These are phyloP conservation scores for Toxotes lorentzi DNA, from an alignment of 2,797 vertebrate genomes.

Conservation along the genomic window DNA sequence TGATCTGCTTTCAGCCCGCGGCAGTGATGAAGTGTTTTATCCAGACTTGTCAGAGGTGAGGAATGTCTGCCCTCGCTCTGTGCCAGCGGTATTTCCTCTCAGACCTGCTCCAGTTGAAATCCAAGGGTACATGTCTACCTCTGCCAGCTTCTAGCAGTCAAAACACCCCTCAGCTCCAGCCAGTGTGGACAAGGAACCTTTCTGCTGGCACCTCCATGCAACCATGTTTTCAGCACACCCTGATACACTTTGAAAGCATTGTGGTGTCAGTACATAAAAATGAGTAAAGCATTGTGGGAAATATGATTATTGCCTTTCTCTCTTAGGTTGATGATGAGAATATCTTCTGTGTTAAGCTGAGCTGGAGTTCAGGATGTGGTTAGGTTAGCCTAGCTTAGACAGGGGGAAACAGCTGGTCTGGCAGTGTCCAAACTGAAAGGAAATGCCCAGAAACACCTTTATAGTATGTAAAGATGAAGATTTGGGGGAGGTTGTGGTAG, in stretches of 20 bases:
- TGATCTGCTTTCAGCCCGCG: slow-evolving; percentile 4
- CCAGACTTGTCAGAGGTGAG: slow-evolving; percentile 35
- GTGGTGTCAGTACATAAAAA: not conserved
- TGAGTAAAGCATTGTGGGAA: not conserved
- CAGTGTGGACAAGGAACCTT: slow-evolving; percentile 28
- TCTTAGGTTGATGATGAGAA: not conserved
- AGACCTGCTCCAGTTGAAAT: slow-evolving; percentile 56
- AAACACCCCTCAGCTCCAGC: slow-evolving; percentile 54
- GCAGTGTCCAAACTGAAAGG: not conserved
- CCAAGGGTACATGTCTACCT: slow-evolving; percentile 49
- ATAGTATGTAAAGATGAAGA: not conserved
- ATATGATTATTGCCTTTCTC: not conserved
- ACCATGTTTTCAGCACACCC: not conserved
- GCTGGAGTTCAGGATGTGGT: not conserved
- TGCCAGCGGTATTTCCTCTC: slow-evolving; percentile 73
- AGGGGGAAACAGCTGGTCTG: not conserved
- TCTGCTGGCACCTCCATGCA: slow-evolving; percentile 12
- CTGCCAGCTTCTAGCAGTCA: slow-evolving; percentile 62
- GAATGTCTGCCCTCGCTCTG: slow-evolving; percentile 41
- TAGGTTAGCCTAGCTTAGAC: not conserved
- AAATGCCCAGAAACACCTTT: not conserved
- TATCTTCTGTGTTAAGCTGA: not conserved
- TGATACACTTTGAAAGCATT: not conserved
- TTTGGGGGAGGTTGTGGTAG: not conserved
- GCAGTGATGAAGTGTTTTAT: slow-evolving; percentile 19